A percentile compares a stretch with the other conserved stretches of the same genome.
Evolutionary conservation across 2,113 vertebrate genomes (phyloP).

Genomic region (Dissostichus mawsoni): DNA sequence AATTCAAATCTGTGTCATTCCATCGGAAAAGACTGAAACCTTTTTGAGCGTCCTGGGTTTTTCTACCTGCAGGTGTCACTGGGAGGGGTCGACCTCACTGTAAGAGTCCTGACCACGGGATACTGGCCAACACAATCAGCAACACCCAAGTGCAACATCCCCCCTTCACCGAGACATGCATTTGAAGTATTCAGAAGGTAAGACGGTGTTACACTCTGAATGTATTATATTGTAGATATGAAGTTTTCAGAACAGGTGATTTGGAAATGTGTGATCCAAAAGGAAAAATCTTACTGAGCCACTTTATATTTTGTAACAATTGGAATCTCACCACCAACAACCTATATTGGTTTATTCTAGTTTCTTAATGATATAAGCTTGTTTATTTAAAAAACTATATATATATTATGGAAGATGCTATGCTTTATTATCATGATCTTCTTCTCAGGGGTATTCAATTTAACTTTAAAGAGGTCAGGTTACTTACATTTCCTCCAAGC

Average conservation of each 20-base stretch:
- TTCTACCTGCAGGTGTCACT: slow-evolving; percentile 88
- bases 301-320: background rate
- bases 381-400: background rate
- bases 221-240: background rate
- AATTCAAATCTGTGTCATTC: background rate
- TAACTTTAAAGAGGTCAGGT: too few relatives aligned
- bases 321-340: background rate
- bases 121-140: slow-evolving; percentile 99
- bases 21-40: background rate
- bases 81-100: slow-evolving; percentile 97
- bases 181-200: slow-evolving; percentile 99
- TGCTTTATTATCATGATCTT: background rate
- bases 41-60: slow-evolving; percentile 19
- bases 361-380: background rate
- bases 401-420: background rate
- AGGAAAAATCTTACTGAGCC: background rate
- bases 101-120: slow-evolving; percentile 96
- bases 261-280: background rate
- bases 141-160: slow-evolving; percentile 99
- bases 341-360: background rate
- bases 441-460: background rate
- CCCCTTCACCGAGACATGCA: slow-evolving; percentile 95
- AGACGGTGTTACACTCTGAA: slow-evolving; percentile 2
- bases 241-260: background rate
- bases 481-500: too few relatives aligned